These are phyloP conservation scores for Oryzias woworae DNA, from an alignment of 2,113 vertebrate species.

Conservation along the genomic window DNA sequence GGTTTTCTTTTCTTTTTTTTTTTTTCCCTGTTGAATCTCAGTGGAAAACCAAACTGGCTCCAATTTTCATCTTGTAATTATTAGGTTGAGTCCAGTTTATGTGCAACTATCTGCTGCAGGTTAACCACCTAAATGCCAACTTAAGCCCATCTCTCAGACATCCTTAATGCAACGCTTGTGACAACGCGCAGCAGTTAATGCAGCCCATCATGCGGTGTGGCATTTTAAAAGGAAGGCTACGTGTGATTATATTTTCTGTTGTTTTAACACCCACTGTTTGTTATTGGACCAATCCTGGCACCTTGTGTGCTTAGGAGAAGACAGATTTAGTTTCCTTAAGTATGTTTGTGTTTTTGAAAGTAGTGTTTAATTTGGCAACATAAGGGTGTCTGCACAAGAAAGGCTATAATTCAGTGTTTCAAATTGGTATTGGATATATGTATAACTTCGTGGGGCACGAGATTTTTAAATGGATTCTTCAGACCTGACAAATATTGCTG, in stretches of 20 bases:
- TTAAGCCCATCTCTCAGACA: conserved; percentile 56
- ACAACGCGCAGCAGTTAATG: conserved; percentile 53
- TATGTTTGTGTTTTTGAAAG: conserved; percentile 48
- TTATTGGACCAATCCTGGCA: conserved; percentile 40
- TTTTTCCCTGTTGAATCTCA: conserved; percentile 46
- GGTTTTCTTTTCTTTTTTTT: conserved; percentile 42
- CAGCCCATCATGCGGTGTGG: conserved; percentile 51
- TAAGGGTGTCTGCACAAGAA: conserved; percentile 22
- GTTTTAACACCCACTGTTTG: conserved; percentile 47
- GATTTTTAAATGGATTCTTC: too few relatives aligned
- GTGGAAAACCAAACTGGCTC: conserved; percentile 72
- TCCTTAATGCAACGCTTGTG: conserved; percentile 62
- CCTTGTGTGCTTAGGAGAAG: conserved; percentile 26
- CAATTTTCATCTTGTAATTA: conserved; percentile 77
- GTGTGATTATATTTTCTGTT: conserved; percentile 46
- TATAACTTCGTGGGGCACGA: background rate
- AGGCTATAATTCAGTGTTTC: conserved; percentile 15
- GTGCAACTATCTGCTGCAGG: conserved; percentile 72
- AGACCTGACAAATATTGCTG: too few relatives aligned
- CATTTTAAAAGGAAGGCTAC: conserved; percentile 43
- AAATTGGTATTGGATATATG: background rate
- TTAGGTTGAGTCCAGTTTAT: conserved; percentile 69
- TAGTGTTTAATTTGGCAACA: conserved; percentile 38
- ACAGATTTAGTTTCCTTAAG: conserved; percentile 43
- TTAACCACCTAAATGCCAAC: conserved; percentile 69